Evolutionary conservation across 2,797 vertebrate genomes (phyloP).

Genomic region (Arnoldichthys spilopterus): DNA sequence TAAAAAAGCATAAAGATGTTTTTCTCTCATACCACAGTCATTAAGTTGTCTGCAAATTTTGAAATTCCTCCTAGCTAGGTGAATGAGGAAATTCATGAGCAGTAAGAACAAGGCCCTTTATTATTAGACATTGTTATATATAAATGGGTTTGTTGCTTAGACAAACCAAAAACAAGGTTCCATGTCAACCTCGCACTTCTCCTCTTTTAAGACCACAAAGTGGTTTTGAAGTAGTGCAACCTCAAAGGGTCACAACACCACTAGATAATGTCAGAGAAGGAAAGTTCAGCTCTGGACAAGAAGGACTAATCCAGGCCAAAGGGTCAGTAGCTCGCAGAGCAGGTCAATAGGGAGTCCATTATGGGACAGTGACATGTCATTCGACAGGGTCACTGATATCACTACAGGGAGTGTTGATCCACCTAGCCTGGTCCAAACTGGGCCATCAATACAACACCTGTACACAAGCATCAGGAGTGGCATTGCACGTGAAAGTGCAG

Average conservation of each 20-base stretch:
- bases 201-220: not conserved
- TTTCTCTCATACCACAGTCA: not conserved
- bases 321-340: constrained; percentile 23
- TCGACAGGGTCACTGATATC: constrained; percentile 20
- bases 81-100: not conserved
- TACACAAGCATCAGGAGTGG: constrained; percentile 34
- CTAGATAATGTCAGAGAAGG: constrained; percentile 4
- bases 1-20: too few species aligned
- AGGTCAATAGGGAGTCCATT: constrained; percentile 13
- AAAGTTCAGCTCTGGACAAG: constrained; percentile 17
- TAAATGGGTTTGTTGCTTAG: not conserved
- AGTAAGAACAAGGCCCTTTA: not conserved
- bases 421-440: constrained; percentile 11
- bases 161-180: constrained; percentile 13
- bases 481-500: constrained; percentile 25
- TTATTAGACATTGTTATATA: not conserved
- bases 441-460: constrained; percentile 27
- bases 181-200: too few species aligned
- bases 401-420: not conserved
- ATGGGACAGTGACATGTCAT: constrained; percentile 31
- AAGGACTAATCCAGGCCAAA: constrained; percentile 20
- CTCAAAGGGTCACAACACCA: not conserved
- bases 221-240: constrained; percentile 13
- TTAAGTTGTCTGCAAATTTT: not conserved
- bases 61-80: not conserved